phyloP scores from a whole-genome alignment of 1,140 invertebrate species.

The Frieseomelitta varia region DNA sequence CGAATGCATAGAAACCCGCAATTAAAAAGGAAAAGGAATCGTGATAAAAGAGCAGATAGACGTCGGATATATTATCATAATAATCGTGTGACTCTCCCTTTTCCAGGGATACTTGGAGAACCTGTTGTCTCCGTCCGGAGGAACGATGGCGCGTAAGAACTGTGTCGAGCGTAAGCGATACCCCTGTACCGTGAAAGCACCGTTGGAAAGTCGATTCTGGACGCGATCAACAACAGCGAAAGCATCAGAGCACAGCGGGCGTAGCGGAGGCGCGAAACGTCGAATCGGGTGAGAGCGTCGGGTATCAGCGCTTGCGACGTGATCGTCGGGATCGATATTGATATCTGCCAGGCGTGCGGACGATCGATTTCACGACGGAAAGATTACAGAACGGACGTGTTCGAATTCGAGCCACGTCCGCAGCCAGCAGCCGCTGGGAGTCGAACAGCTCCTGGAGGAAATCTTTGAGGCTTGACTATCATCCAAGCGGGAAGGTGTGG shows the following conservation, averaged over 20 bases:
- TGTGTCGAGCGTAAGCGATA: conserved; percentile 30
- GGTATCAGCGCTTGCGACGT: not conserved
- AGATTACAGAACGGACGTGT: not conserved
- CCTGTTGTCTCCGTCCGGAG: not conserved
- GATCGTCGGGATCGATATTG: not conserved
- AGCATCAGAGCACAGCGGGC: not conserved
- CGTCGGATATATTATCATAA: not conserved
- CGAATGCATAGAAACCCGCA: no score
- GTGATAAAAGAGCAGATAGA: not conserved
- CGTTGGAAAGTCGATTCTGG: conserved; percentile 32
- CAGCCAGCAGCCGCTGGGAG: not conserved
- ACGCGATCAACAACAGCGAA: not conserved
- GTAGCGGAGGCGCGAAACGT: not conserved
- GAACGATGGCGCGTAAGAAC: conserved; percentile 32
- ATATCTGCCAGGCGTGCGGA: not conserved
- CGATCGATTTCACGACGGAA: conserved; percentile 23
- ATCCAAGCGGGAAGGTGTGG: not conserved
- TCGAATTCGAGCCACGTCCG: conserved; percentile 38
- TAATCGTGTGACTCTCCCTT: not conserved
- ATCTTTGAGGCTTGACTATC: conserved; percentile 17
- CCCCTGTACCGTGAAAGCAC: not conserved
- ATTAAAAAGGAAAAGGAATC: no score
- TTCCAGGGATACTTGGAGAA: conserved; percentile 10
- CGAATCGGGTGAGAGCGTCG: conserved; percentile 26
- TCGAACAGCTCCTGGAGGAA: conserved; percentile 1